Evolutionary conservation across 64 coral and sea anemone genomes (phyloP), one percentile per base, ranked within the genome.

Genomic region (Montipora capricornis): DNA sequence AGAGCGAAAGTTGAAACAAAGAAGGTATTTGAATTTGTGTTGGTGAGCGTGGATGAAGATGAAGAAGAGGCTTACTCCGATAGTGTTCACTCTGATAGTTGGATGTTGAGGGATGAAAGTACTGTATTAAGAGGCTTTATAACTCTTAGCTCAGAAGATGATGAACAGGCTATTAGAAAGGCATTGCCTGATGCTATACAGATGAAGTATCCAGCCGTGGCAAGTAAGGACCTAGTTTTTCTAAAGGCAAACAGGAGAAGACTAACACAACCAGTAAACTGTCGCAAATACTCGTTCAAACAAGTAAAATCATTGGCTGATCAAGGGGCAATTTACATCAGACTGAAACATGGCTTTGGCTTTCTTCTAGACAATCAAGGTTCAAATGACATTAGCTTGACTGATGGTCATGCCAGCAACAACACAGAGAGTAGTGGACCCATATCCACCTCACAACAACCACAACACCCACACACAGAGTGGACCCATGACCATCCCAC

Each of bases 161-260:
- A 53, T 17, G 89, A 80, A 52, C 57, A 8, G 17, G 77, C 76
- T 16, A 46, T 91, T 3, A 79, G 89, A 80, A 47, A 47, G 44
- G 76, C 55, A 7, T 68, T 91, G 58, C n/a, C 22, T 81, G 79
- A 91, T 69, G 29, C 78, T 69, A 73, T 91, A 49, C 44, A 70
- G 67, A 70, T 91, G 44, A 91, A 91, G 24, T 46, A 82, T 91
- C 89, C 89, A 67, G 17, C 89, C 60, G 66, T 80, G 14, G 89
- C 26, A 61, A 60, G 57, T 44, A 4, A 91, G 11, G 58, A 91
- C 78, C 62, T 91, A 50, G 29, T 68, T 19, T 91, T 91, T 78
- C 47, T 91, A 6, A 91, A 78, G 48, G 87, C 49, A 53, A 89
- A 89, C 74, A 89, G 74, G 15, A 55, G 52, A 55, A 55, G 52